Conservation (phyloP, 2,888 invertebrate species). For the Lacanobia wlatinum region DNA sequence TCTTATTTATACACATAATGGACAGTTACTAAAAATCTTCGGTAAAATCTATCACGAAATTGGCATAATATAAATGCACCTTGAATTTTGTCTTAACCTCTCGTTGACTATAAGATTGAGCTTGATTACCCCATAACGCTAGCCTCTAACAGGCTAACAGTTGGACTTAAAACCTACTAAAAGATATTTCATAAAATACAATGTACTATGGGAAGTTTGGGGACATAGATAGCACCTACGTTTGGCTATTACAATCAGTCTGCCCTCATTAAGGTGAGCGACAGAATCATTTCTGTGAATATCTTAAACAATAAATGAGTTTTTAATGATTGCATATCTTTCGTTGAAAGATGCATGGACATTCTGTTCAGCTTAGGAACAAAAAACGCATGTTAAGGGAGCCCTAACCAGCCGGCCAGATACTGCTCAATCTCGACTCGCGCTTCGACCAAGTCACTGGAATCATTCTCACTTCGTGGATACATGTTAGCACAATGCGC, state of each 20-base stretch:
- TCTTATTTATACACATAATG: neutral
- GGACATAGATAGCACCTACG: conserved; percentile 10
- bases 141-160: neutral
- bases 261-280: conserved; percentile 20
- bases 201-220: neutral
- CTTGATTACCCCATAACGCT: neutral
- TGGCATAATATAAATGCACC: conserved; percentile 23
- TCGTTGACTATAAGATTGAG: conserved; percentile 18
- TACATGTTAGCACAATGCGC: conserved; percentile 99
- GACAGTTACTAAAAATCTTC: conserved; percentile 18
- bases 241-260: conserved; percentile 9
- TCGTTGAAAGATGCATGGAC: conserved; percentile 32
- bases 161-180: neutral
- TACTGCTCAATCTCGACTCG: conserved; percentile 91
- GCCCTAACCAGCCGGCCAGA: conserved; percentile 90
- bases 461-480: conserved; percentile 93
- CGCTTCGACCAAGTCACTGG: conserved; percentile 92
- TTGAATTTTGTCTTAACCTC: conserved; percentile 40
- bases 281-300: conserved; percentile 32
- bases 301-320: conserved; percentile 33
- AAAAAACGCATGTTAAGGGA: conserved; percentile 57
- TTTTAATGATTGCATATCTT: conserved; percentile 35
- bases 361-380: conserved; percentile 49
- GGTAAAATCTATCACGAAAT: conserved; percentile 31
- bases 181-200: conserved; percentile 13